Evolutionary conservation across 2,888 invertebrate species (phyloP), one percentile per base, ranked within the genome.

Genomic region (Limnephilus rhombicus): DNA sequence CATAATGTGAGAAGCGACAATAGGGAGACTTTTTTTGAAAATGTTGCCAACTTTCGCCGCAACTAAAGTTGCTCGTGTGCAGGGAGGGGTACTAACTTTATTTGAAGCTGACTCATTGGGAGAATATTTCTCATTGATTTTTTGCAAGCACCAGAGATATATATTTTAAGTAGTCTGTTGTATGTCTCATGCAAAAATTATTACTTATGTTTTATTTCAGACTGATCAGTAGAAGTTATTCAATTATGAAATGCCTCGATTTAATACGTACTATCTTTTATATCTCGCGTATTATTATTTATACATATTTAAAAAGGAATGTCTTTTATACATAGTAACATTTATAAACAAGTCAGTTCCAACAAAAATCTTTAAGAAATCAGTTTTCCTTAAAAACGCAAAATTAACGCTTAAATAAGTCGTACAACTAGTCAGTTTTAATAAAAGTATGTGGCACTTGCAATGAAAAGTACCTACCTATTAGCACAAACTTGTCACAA

Each of bases 281-380:
- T 15, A 68, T 68, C 68, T 24, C 9, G 2, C 9, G 24, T 68
- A 12, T 45, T 45, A n/a, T 68, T 9, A 68, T n/a, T 24, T 68
- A 68, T 68, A 53, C 53, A 0, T 9, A 68, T n/a, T 24, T 68
- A 24, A 9, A 9, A n/a, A 68, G 68, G n/a, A 68, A 68, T 68
- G 68, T 68, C 68, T 68, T 68, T 68, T 68, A 68, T 68, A 24
- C n/a, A n/a, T 68, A 68, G 68, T 18, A 68, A 68, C 7, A 68
- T 68, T 68, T 68, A 68, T 68, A 68, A 24, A 24, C 24, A 9
- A 68, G 68, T 68, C 68, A 68, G 68, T 68, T 68, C n/a, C n/a
- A 68, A 68, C 68, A n/a, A 68, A 68, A 68, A 68, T 68, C n/a
- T 68, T 68, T 82, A 82, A 82, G 34, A 82, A 31, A 82, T 82